Evolutionary conservation across 92 coral and sea anemone genomes (phyloP).

Genomic region (Paragorgia papillata): DNA sequence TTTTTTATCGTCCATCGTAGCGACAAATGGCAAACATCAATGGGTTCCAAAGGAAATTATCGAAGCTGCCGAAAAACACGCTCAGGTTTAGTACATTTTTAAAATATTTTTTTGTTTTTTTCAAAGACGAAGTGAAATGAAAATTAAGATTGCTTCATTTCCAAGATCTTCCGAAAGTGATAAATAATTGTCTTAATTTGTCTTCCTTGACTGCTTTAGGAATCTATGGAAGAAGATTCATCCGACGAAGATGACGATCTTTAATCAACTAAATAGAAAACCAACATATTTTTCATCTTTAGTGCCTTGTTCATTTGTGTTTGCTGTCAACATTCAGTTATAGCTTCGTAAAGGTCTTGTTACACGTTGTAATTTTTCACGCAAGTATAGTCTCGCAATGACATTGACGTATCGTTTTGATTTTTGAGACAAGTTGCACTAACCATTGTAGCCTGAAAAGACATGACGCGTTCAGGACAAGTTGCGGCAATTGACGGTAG

Average conservation of each 20-base stretch:
- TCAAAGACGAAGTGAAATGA: not conserved
- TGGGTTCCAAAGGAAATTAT: conserved; percentile 95
- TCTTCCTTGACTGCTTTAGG: not conserved
- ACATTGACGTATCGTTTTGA: no score
- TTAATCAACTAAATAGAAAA: not conserved
- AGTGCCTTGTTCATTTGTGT: not conserved
- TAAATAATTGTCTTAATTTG: not conserved
- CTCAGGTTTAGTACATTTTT: conserved; percentile 76
- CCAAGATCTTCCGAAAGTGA: no score
- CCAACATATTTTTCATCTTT: not conserved
- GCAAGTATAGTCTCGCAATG: no score
- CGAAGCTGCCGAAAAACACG: conserved; percentile 93
- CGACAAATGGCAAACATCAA: conserved; percentile 88
- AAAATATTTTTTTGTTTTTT: not conserved
- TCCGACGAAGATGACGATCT: conserved; percentile 40
- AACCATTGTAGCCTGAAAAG: no score
- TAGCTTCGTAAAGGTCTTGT: no score
- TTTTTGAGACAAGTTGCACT: no score
- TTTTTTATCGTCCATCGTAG: conserved; percentile 40
- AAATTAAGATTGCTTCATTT: no score
- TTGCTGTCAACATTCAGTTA: no score
- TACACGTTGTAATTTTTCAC: no score
- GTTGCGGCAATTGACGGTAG: no score
- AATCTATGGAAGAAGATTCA: conserved; percentile 42
- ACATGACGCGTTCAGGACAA: no score